Conservation (phyloP, 2,888 invertebrate genomes). For the Tachystola acroxantha region DNA sequence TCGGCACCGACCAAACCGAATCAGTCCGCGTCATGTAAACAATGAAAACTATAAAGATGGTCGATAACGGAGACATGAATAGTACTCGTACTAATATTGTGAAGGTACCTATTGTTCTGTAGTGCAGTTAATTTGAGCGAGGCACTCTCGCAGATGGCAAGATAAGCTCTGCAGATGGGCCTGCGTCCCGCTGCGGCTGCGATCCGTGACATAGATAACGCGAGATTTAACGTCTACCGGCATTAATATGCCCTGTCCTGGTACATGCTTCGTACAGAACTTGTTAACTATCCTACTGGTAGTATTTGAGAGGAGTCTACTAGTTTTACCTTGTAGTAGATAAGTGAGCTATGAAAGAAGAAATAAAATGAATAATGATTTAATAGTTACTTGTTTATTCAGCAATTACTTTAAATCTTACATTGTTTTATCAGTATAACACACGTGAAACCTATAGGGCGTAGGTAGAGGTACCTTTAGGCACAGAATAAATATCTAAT, state of each 20-base stretch:
- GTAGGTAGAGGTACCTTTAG: no score
- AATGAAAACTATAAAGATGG: slow-evolving; percentile 39
- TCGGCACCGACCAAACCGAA: slow-evolving; percentile 29
- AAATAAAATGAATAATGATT: no score
- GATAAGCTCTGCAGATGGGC: slow-evolving; percentile 45
- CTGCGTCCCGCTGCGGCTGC: slow-evolving; percentile 34
- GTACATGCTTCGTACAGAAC: slow-evolving; percentile 21
- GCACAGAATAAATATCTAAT: no score
- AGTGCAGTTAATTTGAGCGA: slow-evolving; percentile 45
- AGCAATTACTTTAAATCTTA: no score
- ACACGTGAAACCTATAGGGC: no score
- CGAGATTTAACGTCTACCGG: slow-evolving; percentile 14
- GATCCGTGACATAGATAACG: slow-evolving; percentile 60
- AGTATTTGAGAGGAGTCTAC: no score
- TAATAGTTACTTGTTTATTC: no score
- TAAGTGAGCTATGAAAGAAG: no score
- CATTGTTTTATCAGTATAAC: no score
- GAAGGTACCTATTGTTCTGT: slow-evolving; percentile 33
- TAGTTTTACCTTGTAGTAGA: no score
- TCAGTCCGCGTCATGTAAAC: slow-evolving; percentile 40
- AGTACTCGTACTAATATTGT: slow-evolving; percentile 36
- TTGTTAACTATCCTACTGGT: not conserved
- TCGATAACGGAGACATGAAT: slow-evolving; percentile 30
- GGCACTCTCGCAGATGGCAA: slow-evolving; percentile 35
- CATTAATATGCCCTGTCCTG: slow-evolving; percentile 30